Percentiles rank a stretch among this genome's conserved stretches.
phyloP scores from a whole-genome alignment of 2,113 vertebrate genomes.

The Anoplopoma fimbria region DNA sequence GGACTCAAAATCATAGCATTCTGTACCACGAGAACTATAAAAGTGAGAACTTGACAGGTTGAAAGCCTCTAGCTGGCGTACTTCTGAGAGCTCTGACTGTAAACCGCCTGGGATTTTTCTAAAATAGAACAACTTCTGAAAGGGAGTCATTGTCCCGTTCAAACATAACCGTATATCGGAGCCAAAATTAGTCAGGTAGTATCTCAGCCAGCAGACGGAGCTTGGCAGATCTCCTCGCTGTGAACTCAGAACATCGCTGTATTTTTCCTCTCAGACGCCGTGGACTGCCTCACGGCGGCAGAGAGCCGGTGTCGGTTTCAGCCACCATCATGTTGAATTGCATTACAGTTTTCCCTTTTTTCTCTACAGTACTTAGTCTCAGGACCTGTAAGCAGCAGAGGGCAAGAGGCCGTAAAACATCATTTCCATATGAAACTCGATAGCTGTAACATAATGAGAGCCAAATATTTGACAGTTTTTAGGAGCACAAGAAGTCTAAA shows the following conservation, averaged over 20 bases:
- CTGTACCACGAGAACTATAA: slow-evolving; percentile 39
- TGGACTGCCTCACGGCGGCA: slow-evolving; percentile 26
- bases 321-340: slow-evolving; percentile 28
- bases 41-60: slow-evolving; percentile 64
- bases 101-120: slow-evolving; percentile 70
- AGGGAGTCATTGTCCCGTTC: slow-evolving; percentile 73
- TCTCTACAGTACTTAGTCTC: slow-evolving; percentile 47
- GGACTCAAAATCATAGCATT: slow-evolving; percentile 14
- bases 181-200: slow-evolving; percentile 74
- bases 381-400: slow-evolving; percentile 4
- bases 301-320: slow-evolving; percentile 53
- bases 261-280: slow-evolving; percentile 26
- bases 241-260: slow-evolving; percentile 47
- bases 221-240: slow-evolving; percentile 58
- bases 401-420: slow-evolving; percentile 42
- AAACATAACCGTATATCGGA: slow-evolving; percentile 43
- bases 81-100: slow-evolving; percentile 68
- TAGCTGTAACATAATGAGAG: slow-evolving; percentile 43
- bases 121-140: slow-evolving; percentile 77
- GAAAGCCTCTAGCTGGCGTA: slow-evolving; percentile 65
- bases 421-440: slow-evolving; percentile 52
- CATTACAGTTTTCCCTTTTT: slow-evolving; percentile 27
- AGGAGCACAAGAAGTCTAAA: slow-evolving; percentile 21
- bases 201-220: slow-evolving; percentile 56
- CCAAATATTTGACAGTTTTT: slow-evolving; percentile 61